Evolutionary conservation across 1,140 invertebrate species (phyloP).

Genomic region (Atta colombica): DNA sequence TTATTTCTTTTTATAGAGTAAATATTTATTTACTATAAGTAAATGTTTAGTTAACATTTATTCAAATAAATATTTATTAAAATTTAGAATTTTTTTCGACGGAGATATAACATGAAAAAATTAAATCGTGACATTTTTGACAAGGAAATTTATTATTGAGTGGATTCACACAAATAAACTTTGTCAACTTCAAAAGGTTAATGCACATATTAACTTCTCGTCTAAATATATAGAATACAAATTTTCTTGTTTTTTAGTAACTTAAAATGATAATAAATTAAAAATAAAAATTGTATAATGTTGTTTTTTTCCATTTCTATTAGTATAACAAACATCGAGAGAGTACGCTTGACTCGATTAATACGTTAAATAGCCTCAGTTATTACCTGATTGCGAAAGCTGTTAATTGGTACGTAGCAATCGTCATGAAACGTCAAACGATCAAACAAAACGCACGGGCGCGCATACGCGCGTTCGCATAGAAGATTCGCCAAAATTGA

Average conservation of each 20-base stretch:
- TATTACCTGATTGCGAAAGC: not conserved
- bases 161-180: too few relatives aligned
- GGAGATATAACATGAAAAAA: too few relatives aligned
- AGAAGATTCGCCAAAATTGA: conserved; percentile 52
- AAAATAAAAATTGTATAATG: not conserved
- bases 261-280: not conserved
- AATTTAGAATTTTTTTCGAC: too few relatives aligned
- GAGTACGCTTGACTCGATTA: not conserved
- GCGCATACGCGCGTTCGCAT: conserved; percentile 47
- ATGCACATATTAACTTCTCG: not conserved
- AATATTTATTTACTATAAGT: too few relatives aligned
- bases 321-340: not conserved
- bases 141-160: too few relatives aligned
- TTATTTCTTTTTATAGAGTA: too few relatives aligned
- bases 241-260: not conserved
- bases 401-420: conserved; percentile 36
- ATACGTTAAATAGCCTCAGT: not conserved
- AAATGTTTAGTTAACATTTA: too few relatives aligned
- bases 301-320: not conserved
- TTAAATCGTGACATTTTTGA: too few relatives aligned
- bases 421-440: conserved; percentile 39
- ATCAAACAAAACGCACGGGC: conserved; percentile 52
- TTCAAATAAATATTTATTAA: too few relatives aligned
- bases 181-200: too few relatives aligned
- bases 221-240: not conserved